Base-by-base conservation (phyloP, 2,113 vertebrate species). In the Agelaius phoeniceus region DNA sequence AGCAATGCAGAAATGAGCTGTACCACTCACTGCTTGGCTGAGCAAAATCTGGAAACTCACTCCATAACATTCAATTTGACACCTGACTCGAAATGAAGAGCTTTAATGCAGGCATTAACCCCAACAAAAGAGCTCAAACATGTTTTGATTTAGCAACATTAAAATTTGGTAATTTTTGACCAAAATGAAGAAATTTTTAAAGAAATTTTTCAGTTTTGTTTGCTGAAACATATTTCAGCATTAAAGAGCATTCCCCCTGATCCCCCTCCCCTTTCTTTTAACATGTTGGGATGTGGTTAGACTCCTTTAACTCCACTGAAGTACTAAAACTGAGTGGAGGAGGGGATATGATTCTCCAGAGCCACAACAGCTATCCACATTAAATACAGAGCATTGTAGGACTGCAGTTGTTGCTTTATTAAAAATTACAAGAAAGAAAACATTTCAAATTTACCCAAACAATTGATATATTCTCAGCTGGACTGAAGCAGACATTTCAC, bases 361-460 rank as follows among this genome's bases (percentile, higher is more conserved):
- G 69, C 35, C 39, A 78, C 48, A 87, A 74, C 11, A 78, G 48
- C 20, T 61, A 81, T 19, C 35, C 35, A 41, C 57, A 35, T 44
- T 67, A 84, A 69, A 74, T 31, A 61, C 20, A 81, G 41, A 41
- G 28, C 41, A 66, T 8, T 71, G 37, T 33, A 89, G 31, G 31
- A 58, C 23, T 62, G 43, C 61, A 90, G 57, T 75, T 74, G 31
- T 63, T 84, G 28, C 69, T 76, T 68, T 88, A 76, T 33, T 52
- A 88, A 90, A 90, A 93, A 79, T 76, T 79, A 85, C 19, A 76
- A 24, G 28, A 68, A 79, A 76, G 35, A 72, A 93, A 96, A 79
- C 44, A 85, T 69, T 86, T 83, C 11, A 55, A 85, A 41, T 86
- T 88, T n/a, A 86, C n/a, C 19, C 67, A 88, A 83, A 49, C 55